These are phyloP conservation scores for Antidorcas marsupialis DNA, from an alignment of 2,113 vertebrate species.

Conservation along the genomic window DNA sequence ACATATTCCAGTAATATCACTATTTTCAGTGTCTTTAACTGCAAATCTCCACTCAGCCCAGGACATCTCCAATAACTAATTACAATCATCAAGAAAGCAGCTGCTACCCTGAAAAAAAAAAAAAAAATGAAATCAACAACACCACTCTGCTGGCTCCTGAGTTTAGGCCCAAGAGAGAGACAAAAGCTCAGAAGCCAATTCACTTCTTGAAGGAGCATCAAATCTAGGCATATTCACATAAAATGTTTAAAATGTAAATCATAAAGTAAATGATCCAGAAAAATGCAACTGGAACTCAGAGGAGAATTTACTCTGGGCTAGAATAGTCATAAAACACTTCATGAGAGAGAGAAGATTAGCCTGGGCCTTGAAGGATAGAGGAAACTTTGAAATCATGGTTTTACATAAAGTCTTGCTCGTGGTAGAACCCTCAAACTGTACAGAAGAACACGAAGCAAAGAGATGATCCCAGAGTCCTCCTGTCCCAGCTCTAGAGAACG, in stretches of 20 bases:
- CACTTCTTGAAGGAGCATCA: background rate
- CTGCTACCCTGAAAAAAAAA: background rate
- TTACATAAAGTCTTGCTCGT: background rate
- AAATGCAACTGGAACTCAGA: constrained; percentile 17
- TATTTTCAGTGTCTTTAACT: background rate
- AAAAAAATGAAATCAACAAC: background rate
- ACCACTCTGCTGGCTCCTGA: background rate
- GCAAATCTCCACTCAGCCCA: background rate
- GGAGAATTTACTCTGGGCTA: background rate
- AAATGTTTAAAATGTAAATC: background rate
- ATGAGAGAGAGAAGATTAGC: background rate
- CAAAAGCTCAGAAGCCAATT: background rate
- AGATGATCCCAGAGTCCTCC: background rate
- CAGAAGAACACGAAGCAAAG: background rate
- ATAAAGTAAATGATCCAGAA: constrained; percentile 38
- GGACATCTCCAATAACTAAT: constrained; percentile 11
- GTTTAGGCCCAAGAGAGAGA: background rate
- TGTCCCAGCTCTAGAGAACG: background rate
- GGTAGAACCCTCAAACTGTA: background rate
- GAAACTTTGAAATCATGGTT: background rate
- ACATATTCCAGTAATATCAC: background rate
- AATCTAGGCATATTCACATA: background rate
- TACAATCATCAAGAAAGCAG: constrained; percentile 14
- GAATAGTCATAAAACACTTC: background rate
- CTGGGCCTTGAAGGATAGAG: background rate